Evolutionary conservation across 2,113 vertebrate species (phyloP), one percentile per base, ranked within the genome.

Genomic region (Poeciliopsis turrubarensis): DNA sequence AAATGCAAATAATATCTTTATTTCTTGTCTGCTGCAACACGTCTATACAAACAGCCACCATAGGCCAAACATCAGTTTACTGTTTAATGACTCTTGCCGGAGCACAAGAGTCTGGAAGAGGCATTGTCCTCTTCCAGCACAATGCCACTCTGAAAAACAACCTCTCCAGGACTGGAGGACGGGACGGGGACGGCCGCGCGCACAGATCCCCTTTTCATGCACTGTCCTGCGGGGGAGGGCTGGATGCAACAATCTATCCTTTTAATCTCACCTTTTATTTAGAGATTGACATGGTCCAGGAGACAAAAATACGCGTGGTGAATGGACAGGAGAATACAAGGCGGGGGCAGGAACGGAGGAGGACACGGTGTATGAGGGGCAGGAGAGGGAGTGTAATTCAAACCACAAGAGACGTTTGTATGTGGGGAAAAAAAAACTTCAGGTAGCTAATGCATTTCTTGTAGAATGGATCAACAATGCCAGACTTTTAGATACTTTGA

Each of bases 261-360:
- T 81, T 77, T 77, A 83, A 90, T 88, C 89, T 83, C 12, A 34
- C 64, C 75, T 65, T 87, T 85, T 85, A 82, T 86, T 75, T 74
- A 26, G 72, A 79, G 85, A 86, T 61, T 75, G 87, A 83, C 78
- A 47, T 83, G 66, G 85, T 82, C 85, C 74, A 65, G 54, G 73
- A 81, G 84, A 86, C 81, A 87, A 85, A 86, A 63, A 79, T n/a
- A 76, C 77, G n/a, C 60, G 26, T 39, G 30, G 37, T 10, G 60
- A 74, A 85, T 54, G 12, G 34, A 81, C 1, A 0, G 25, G n/a
- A 26, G 61, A 72, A 65, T 60, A 76, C 13, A 29, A 26, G 19
- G 39, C 22, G 17, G 60, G 63, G n/a, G 73, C 54, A 70, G 44
- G 70, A 60, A 72, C 10, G 34, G 39, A 67, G 47, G 17, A 75